Base-by-base conservation (phyloP, 2,797 vertebrate species). In the Emys orbicularis region DNA sequence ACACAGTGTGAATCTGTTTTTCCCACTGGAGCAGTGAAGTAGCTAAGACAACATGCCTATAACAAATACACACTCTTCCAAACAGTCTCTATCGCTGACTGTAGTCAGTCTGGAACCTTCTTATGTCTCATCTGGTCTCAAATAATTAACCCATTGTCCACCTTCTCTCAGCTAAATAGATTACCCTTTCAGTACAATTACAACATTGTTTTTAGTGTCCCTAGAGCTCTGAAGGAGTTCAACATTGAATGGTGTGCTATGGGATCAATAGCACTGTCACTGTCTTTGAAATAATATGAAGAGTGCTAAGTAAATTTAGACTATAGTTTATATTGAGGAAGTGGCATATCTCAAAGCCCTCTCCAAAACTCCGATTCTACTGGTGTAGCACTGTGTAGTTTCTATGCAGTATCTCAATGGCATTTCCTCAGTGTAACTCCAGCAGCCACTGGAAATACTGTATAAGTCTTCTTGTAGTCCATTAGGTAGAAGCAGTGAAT, bases 1-100 rank as follows among this genome's bases (percentile, higher is more conserved):
- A 96, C 90, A 96, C 88, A 85, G 82, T 89, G 90, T 88, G 92
- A 96, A 97, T 91, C 86, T 95, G 47, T 93, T 94, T 95, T 96
- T 87, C 90, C 91, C 91, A 25, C 27, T 72, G 57, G 87, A 97
- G 59, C 86, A 92, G 84, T 41, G 13, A 95, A 90, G 89, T 90
- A 96, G 77, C 83, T 92, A 96, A 97, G 90, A 90, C 89, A 72
- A 37, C 41, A 79, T 88, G 94, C 54, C 90, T 92, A 31, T 34
- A 91, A 54, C 91, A 95, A 93, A 86, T 79, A 91, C 90, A 27
- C 83, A 92, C 91, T 80, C 93, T 97, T 94, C 86, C 83, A 84
- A 82, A 95, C 77, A 88, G 91, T 53, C 84, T 92, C 96, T 90
- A 54, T 74, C 54, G 29, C 72, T 89, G 3, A 1, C 93, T 95